Evolutionary conservation across 2,888 invertebrate genomes (phyloP).

Genomic region (Amphipyra berbera): DNA sequence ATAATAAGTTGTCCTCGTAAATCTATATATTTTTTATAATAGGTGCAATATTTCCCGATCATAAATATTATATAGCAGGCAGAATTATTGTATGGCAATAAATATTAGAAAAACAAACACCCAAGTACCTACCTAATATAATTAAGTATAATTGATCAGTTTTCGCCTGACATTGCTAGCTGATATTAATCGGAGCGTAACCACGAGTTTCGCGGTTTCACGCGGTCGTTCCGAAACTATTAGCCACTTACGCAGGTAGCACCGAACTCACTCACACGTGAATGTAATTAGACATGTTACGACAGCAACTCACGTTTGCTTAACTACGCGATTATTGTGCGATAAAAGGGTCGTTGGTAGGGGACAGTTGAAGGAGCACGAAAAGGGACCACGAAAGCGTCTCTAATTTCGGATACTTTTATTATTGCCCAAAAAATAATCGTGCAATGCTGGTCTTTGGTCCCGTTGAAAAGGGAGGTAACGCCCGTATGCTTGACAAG

Average conservation of each 20-base stretch:
- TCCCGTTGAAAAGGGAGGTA: no score
- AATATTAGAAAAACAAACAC: neutral
- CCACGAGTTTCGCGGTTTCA: constrained; percentile 61
- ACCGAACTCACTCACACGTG: constrained; percentile 47
- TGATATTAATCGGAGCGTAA: constrained; percentile 61
- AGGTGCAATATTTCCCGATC: no score
- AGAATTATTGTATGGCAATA: no score
- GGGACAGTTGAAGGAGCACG: neutral
- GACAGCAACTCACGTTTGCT: constrained; percentile 27
- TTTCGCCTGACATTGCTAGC: constrained; percentile 58
- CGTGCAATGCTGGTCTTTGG: no score
- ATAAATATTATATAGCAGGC: no score
- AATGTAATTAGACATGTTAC: constrained; percentile 45
- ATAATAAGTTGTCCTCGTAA: neutral
- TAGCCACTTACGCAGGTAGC: constrained; percentile 43
- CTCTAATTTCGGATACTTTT: no score
- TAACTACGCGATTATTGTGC: constrained; percentile 10
- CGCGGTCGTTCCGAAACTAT: constrained; percentile 47
- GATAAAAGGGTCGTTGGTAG: constrained; percentile 4
- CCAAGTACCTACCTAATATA: constrained; percentile 1
- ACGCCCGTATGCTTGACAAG: no score
- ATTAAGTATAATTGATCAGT: constrained; percentile 42
- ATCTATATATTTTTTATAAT: no score
- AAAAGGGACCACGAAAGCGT: no score
- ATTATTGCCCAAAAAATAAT: no score